Evolutionary conservation across 2,888 invertebrate genomes (phyloP).

Genomic region (Dynastes grantii): DNA sequence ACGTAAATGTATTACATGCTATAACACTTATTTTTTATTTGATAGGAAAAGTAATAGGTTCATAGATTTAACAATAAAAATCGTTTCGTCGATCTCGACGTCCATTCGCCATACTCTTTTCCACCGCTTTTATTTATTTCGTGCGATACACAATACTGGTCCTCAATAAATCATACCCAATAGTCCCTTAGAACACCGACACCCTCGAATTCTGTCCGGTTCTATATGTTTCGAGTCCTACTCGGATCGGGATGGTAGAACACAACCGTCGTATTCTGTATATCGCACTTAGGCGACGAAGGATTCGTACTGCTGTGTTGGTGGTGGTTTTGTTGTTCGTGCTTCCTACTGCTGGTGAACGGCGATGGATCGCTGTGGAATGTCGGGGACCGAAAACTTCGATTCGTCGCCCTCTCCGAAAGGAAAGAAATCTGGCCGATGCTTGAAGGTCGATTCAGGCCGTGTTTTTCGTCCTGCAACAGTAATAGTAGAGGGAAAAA

Average conservation of each 20-base stretch:
- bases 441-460: conserved; percentile 55
- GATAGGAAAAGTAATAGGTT: too few relatives aligned
- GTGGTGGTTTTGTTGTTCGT: conserved; percentile 9
- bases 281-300: conserved; percentile 59
- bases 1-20: too few relatives aligned
- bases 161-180: background rate
- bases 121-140: too few relatives aligned
- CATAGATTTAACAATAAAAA: too few relatives aligned
- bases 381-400: conserved; percentile 57
- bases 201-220: background rate
- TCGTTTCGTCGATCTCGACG: too few relatives aligned
- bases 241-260: conserved; percentile 55
- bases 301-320: conserved; percentile 23
- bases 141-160: too few relatives aligned
- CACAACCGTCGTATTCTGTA: conserved; percentile 58
- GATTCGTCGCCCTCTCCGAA: conserved; percentile 56
- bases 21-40: too few relatives aligned
- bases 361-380: conserved; percentile 65
- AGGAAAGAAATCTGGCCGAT: conserved; percentile 60
- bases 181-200: background rate
- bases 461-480: conserved; percentile 23
- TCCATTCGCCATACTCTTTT: too few relatives aligned
- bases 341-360: conserved; percentile 54
- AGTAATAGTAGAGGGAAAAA: too few relatives aligned
- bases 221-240: conserved; percentile 58